phyloP scores from a whole-genome alignment of 64 coral and sea anemone genomes.

The Montipora capricornis region DNA sequence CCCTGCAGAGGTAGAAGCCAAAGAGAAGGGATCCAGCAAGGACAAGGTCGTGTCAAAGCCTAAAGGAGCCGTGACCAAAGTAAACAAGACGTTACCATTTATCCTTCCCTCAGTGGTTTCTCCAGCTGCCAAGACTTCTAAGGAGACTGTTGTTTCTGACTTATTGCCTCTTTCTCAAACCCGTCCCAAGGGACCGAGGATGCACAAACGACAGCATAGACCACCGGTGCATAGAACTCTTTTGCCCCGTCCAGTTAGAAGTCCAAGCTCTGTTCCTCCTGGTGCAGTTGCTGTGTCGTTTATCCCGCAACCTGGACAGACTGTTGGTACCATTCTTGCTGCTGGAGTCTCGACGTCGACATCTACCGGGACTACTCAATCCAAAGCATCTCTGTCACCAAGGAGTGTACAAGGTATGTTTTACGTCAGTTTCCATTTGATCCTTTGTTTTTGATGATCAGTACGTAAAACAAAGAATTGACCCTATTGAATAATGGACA shows the following conservation, averaged over 20 bases:
- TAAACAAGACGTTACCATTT: conserved; percentile 65
- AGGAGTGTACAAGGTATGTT: conserved; percentile 5
- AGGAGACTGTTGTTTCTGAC: conserved; percentile 20
- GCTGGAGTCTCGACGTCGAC: conserved; percentile 42
- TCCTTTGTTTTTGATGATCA: too few relatives aligned
- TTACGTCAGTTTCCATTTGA: too few relatives aligned
- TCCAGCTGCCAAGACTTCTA: conserved; percentile 21
- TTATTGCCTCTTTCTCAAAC: neutral
- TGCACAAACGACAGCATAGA: conserved; percentile 43
- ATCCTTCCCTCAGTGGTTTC: conserved; percentile 68
- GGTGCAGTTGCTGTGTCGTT: conserved; percentile 96
- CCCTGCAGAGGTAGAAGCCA: neutral
- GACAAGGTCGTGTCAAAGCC: conserved; percentile 36
- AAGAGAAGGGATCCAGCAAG: conserved; percentile 10
- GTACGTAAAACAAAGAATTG: too few relatives aligned
- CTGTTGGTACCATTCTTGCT: conserved; percentile 82
- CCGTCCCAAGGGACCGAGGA: conserved; percentile 13
- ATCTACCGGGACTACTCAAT: conserved; percentile 5
- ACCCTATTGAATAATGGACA: too few relatives aligned
- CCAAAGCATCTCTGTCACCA: conserved; percentile 19
- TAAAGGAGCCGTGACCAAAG: conserved; percentile 66
- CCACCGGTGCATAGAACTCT: conserved; percentile 83
- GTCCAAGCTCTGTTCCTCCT: conserved; percentile 67
- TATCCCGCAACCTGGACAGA: conserved; percentile 90
- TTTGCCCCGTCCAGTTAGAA: conserved; percentile 81